phyloP scores from a whole-genome alignment of 2,113 vertebrate species.

The Neoarius graeffei region DNA sequence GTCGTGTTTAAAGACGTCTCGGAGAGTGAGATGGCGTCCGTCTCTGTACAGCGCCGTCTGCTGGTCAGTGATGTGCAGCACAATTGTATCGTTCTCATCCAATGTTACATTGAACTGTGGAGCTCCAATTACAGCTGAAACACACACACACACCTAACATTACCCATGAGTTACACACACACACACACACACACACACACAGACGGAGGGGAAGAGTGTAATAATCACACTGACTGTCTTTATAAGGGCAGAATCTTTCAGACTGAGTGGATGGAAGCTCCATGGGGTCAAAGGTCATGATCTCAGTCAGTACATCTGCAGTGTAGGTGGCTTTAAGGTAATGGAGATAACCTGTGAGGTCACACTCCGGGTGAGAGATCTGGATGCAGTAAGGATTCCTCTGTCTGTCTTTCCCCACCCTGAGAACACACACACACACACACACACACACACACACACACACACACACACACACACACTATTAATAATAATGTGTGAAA shows the following conservation, averaged over 20 bases:
- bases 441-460: slow-evolving; percentile 7
- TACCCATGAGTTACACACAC: not conserved
- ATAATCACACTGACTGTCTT: slow-evolving; percentile 78
- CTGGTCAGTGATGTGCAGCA: slow-evolving; percentile 74
- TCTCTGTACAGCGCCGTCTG: slow-evolving; percentile 65
- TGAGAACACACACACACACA: slow-evolving; percentile 53
- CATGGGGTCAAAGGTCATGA: not conserved
- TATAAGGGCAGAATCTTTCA: slow-evolving; percentile 78
- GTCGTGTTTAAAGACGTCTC: slow-evolving; percentile 78
- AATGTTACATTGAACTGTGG: slow-evolving; percentile 65
- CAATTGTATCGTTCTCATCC: slow-evolving; percentile 60
- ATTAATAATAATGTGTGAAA: not conserved
- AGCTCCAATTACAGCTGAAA: slow-evolving; percentile 72
- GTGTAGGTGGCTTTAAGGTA: slow-evolving; percentile 64
- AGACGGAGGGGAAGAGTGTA: not conserved
- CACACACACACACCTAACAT: not conserved
- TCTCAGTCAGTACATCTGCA: slow-evolving; percentile 74
- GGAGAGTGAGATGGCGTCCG: slow-evolving; percentile 72
- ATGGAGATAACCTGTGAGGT: slow-evolving; percentile 72
- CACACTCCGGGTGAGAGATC: slow-evolving; percentile 74
- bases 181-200: not conserved
- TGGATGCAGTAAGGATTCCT: slow-evolving; percentile 68
- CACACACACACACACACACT: slow-evolving; percentile 10
- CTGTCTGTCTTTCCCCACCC: slow-evolving; percentile 51
- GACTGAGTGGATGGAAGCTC: slow-evolving; percentile 67